Evolutionary conservation across 2,888 invertebrate species (phyloP), one percentile per base, ranked within the genome.

Genomic region (Lasioglossum vierecki): DNA sequence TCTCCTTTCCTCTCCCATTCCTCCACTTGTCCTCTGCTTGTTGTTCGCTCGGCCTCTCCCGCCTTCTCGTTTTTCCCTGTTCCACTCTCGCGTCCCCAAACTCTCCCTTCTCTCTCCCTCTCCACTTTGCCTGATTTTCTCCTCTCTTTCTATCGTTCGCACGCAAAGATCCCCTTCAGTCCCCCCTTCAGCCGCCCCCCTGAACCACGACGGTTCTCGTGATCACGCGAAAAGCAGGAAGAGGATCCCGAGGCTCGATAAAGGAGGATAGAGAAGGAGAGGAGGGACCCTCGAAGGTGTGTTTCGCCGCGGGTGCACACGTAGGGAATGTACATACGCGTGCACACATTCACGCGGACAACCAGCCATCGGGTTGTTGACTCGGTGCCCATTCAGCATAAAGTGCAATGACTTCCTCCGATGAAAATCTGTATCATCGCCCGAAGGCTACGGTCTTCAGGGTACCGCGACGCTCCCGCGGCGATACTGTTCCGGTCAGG

Each of bases 321-420:
- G 83, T 80, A 80, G 82, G 79, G 80, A 49, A 63, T 76, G 79
- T 77, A 77, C 78, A 70, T 80, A 76, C 60, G 77, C 76, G 72
- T 76, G 86, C 68, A 63, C 77, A 78, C 76, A 78, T 9, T 22
- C 70, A 82, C 82, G 83, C 60, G 26, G 30, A 60, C 60, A 30
- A 63, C 26, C 60, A 63, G 86, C 82, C 81, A 90, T 90, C 91
- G 92, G 93, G 93, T 94, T 94, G 94, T 94, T 94, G 94, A 94
- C 94, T 94, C 92, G 93, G 88, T 94, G 93, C 91, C 93, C 94
- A 94, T 94, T 94, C 93, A 93, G 94, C 94, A 94, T 94, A 93
- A 94, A 94, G 94, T 93, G 94, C 94, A 94, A 94, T 92, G 94
- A 94, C 93, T 93, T 91, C 91, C 88, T 83, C 86, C 91, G 93